Evolutionary conservation across 2,888 invertebrate genomes (phyloP).

Genomic region (Poecilobothrus nobilitatus): DNA sequence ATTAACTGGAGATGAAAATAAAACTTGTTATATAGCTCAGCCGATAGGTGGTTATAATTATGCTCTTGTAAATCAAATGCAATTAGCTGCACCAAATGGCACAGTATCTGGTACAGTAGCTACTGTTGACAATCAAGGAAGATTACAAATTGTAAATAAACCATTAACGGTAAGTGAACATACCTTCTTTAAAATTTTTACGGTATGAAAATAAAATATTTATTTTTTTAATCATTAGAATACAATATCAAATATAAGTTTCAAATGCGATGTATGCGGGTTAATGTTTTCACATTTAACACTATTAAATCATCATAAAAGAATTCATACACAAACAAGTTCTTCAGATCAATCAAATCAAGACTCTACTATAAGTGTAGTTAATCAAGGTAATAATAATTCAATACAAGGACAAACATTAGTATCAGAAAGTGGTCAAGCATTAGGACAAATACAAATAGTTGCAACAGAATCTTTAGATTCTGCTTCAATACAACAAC

Average conservation of each 20-base stretch:
- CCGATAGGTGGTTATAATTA: conserved; percentile 67
- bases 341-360: conserved; percentile 43
- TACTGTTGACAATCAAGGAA: conserved; percentile 42
- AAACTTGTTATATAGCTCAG: conserved; percentile 66
- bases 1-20: conserved; percentile 53
- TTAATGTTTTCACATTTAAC: conserved; percentile 76
- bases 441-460: conserved; percentile 51
- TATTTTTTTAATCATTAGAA: conserved; percentile 47
- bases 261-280: conserved; percentile 82
- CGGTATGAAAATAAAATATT: background rate
- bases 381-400: conserved; percentile 43
- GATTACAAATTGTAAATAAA: conserved; percentile 44
- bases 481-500: conserved; percentile 26
- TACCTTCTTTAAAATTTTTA: background rate
- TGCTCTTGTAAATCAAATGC: conserved; percentile 79
- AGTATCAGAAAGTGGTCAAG: conserved; percentile 41
- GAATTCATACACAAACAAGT: conserved; percentile 60
- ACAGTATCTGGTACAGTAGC: conserved; percentile 39
- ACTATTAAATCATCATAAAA: conserved; percentile 76
- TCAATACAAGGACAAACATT: conserved; percentile 42
- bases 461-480: conserved; percentile 48
- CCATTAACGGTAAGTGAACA: conserved; percentile 36
- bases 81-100: conserved; percentile 54
- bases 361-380: conserved; percentile 49
- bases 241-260: conserved; percentile 71